phyloP scores from a whole-genome alignment of 2,888 invertebrate genomes.

The Cephus spinipes region DNA sequence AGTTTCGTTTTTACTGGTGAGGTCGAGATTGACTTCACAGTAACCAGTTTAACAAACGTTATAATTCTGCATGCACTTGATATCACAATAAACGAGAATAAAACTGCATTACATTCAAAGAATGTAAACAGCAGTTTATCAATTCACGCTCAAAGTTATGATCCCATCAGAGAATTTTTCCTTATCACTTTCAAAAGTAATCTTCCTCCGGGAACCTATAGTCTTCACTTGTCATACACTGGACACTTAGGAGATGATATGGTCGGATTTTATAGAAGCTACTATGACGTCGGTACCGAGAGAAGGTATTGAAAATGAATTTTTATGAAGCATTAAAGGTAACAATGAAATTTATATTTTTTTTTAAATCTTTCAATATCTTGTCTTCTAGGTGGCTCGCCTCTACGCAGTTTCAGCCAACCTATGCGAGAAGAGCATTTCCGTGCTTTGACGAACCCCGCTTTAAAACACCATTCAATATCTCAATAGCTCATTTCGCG shows the following conservation, averaged over 20 bases:
- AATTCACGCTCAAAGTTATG: neutral
- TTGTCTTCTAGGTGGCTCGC: constrained; percentile 75
- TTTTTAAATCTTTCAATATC: neutral
- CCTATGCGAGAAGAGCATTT: constrained; percentile 83
- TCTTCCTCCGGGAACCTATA: neutral
- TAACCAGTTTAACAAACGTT: neutral
- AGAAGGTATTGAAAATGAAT: neutral
- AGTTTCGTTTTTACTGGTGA: constrained; percentile 4
- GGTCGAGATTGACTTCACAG: constrained; percentile 5
- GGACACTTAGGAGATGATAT: neutral
- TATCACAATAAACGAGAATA: neutral
- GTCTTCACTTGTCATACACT: neutral
- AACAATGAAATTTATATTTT: neutral
- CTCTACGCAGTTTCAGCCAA: constrained; percentile 85
- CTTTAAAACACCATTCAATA: constrained; percentile 81
- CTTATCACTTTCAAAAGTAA: neutral
- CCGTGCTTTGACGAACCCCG: constrained; percentile 91
- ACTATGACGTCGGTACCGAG: neutral
- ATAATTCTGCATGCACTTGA: neutral
- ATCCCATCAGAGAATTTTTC: neutral
- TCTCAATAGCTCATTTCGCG: constrained; percentile 72
- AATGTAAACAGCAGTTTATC: no score
- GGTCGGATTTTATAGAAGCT: neutral
- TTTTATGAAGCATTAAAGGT: neutral
- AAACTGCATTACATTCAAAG: constrained; percentile 57